phyloP scores from a whole-genome alignment of 2,797 vertebrate genomes.

The Podargus strigoides region DNA sequence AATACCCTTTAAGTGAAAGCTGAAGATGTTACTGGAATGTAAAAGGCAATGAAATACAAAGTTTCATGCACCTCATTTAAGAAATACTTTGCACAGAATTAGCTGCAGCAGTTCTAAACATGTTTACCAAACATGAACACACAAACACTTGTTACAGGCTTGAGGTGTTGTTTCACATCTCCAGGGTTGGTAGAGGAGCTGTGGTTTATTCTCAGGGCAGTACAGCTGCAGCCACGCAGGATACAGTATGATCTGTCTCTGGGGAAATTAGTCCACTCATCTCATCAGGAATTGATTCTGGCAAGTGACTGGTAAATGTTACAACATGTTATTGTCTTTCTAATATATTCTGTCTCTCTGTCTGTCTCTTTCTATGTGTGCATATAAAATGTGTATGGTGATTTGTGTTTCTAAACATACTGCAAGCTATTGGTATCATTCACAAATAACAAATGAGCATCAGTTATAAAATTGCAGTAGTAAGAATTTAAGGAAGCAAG shows the following conservation, averaged over 20 bases:
- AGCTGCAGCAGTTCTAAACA: not conserved
- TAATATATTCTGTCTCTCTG: not conserved
- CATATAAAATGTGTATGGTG: not conserved
- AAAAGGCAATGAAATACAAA: not conserved
- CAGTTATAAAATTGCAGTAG: not conserved
- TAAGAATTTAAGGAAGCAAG: not conserved
- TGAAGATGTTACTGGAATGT: not conserved
- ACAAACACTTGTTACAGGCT: not conserved
- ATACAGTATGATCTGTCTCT: not conserved
- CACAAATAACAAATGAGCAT: conserved; percentile 5
- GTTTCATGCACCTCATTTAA: not conserved
- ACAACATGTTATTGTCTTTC: not conserved
- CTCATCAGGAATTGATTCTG: conserved; percentile 35
- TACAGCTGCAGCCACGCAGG: not conserved
- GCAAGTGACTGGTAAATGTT: conserved; percentile 1
- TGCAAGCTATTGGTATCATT: not conserved
- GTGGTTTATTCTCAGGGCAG: not conserved
- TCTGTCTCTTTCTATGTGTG: not conserved
- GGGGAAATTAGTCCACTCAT: conserved; percentile 33
- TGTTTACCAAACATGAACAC: not conserved
- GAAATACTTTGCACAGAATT: not conserved
- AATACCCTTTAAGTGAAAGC: not conserved
- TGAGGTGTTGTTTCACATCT: not conserved
- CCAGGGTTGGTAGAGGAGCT: not conserved
- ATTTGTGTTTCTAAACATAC: not conserved